phyloP scores from a whole-genome alignment of 2,113 vertebrate genomes.

The Thermophis baileyi region DNA sequence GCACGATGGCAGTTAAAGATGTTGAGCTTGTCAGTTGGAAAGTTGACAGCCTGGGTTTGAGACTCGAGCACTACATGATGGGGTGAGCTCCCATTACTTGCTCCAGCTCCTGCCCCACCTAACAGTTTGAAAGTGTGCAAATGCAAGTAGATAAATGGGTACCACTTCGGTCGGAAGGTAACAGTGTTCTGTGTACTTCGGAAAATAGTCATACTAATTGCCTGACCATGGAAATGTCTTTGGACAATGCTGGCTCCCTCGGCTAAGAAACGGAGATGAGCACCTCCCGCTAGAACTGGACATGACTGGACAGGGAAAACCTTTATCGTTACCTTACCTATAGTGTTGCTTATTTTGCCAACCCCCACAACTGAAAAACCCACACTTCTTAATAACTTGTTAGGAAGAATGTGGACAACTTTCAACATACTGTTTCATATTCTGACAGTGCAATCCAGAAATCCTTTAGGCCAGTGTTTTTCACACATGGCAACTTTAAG shows the following conservation, averaged over 20 bases:
- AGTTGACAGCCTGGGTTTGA: background rate
- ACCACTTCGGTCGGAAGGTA: background rate
- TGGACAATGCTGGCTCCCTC: background rate
- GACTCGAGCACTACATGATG: background rate
- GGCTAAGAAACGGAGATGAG: background rate
- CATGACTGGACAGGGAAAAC: background rate
- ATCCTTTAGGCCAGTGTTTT: background rate
- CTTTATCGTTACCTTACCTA: background rate
- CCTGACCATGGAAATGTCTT: background rate
- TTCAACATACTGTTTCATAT: background rate
- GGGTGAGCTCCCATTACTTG: background rate
- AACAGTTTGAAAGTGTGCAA: background rate
- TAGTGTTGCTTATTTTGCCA: background rate
- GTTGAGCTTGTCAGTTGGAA: background rate
- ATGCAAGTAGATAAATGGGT: background rate
- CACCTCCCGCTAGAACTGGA: background rate
- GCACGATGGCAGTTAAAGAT: background rate
- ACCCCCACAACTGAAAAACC: background rate
- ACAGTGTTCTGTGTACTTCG: background rate
- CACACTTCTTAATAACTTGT: background rate
- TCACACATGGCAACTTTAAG: background rate
- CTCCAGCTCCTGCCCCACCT: background rate
- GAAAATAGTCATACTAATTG: background rate
- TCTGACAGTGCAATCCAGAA: background rate
- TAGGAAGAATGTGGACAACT: background rate